Base-by-base conservation (phyloP, 2,888 invertebrate species). In the Drosophila histrio region DNA sequence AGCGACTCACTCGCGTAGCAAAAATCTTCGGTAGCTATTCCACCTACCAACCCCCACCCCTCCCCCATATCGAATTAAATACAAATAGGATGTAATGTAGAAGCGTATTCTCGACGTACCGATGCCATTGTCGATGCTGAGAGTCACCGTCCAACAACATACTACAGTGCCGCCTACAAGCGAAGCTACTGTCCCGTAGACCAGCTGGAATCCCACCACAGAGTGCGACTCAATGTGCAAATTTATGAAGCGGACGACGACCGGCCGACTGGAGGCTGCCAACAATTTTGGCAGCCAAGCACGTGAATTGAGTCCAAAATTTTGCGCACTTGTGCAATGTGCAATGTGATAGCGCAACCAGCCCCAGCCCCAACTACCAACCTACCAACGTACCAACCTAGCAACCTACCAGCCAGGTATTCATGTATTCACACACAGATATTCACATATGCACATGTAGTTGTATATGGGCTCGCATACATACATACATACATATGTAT, bases 301-400 rank as follows among this genome's bases (percentile, higher is more conserved):
- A 90, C 89, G 90, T 89, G 90, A 88, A 89, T 81, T 74, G 81
- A 80, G 87, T 89, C 90, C 90, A 89, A 89, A 87, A 87, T 89
- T 89, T 84, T 84, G 84, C 87, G 77, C 84, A 84, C 86, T 82
- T 87, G 82, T 87, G 85, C 82, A 82, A 78, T 88, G 83, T 87
- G 85, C 82, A 82, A 85, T 86, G 83, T 86, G 83, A 83, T 85
- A 85, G 88, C 82, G 65, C 38, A 44, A 63, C 72, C 60, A 59
- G 66, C 56, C 57, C 56, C 67, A 74, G 36, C 47, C 36, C 44
- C 34, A 47, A 52, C n/a, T n/a, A n/a, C n/a, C n/a, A n/a, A n/a
- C n/a, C n/a, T n/a, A n/a, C n/a, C n/a, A n/a, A n/a, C n/a, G n/a
- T n/a, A n/a, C n/a, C n/a, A n/a, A n/a, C n/a, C n/a, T n/a, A n/a